These are phyloP conservation scores for Alfaro cultratus DNA, from an alignment of 2,797 vertebrate species.

Conservation along the genomic window DNA sequence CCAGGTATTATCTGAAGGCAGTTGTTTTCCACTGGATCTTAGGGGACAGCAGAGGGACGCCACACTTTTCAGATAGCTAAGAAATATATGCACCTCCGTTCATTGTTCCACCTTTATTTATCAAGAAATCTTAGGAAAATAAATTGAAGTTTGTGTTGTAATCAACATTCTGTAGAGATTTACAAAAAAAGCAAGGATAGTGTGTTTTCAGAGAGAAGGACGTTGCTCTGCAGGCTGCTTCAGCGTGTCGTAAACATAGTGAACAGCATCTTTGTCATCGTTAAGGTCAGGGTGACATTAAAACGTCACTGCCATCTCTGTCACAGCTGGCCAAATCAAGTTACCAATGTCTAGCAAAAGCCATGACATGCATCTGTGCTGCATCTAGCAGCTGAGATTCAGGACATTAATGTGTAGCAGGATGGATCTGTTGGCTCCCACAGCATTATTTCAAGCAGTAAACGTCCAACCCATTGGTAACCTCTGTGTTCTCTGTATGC, in stretches of 20 bases:
- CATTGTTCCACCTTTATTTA: neutral
- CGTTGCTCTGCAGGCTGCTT: neutral
- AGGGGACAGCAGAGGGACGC: neutral
- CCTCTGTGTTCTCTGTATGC: neutral
- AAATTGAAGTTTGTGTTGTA: neutral
- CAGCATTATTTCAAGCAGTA: slow-evolving; percentile 1
- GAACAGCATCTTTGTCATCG: slow-evolving; percentile 13
- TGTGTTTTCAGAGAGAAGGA: neutral
- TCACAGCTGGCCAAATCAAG: slow-evolving; percentile 21
- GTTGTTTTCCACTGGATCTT: neutral
- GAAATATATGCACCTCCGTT: neutral
- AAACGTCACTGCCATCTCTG: neutral
- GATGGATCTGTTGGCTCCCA: neutral
- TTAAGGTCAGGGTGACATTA: slow-evolving; percentile 20
- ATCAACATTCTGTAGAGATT: too few species aligned
- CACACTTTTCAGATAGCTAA: neutral
- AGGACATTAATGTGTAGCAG: slow-evolving; percentile 5
- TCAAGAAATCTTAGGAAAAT: neutral
- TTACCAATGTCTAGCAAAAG: neutral
- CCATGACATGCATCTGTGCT: slow-evolving; percentile 17
- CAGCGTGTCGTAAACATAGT: neutral
- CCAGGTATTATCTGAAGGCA: neutral
- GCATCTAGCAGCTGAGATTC: slow-evolving; percentile 16
- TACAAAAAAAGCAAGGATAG: neutral
- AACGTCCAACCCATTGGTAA: neutral